phyloP scores from a whole-genome alignment of 2,113 vertebrate species.

The Felis chaus region DNA sequence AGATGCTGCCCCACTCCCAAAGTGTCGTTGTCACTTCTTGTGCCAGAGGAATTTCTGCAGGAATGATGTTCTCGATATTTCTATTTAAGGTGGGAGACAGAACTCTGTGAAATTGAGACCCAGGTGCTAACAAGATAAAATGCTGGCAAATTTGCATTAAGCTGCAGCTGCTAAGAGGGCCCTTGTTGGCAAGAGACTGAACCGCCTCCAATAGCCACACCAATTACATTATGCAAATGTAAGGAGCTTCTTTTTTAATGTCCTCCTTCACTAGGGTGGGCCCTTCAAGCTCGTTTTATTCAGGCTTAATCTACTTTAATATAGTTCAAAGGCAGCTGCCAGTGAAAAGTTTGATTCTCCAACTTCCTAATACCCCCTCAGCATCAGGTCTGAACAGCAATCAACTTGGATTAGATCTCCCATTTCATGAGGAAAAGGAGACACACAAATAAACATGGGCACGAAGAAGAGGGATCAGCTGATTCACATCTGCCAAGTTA shows the following conservation, averaged over 20 bases:
- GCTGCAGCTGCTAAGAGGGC: not conserved
- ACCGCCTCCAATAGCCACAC: not conserved
- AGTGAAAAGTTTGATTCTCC: conserved; percentile 29
- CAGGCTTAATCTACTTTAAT: conserved; percentile 31
- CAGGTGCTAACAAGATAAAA: conserved; percentile 56
- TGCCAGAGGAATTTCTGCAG: conserved; percentile 95
- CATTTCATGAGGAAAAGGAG: not conserved
- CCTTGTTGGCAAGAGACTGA: not conserved
- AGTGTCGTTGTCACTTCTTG: conserved; percentile 97
- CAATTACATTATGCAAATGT: conserved; percentile 43
- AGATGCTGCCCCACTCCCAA: conserved; percentile 98
- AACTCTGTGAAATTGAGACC: not conserved
- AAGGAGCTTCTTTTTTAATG: not conserved
- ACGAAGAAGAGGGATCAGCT: rapidly evolving
- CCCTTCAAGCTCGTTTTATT: conserved; percentile 9
- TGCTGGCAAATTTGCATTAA: conserved; percentile 10
- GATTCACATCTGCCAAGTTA: not conserved
- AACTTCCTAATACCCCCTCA: not conserved
- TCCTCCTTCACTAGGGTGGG: not conserved
- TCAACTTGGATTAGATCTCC: not conserved
- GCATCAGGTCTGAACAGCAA: not conserved
- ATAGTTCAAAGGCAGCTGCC: conserved; percentile 19
- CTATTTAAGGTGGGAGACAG: conserved; percentile 80
- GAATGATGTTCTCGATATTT: conserved; percentile 87
- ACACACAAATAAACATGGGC: not conserved